Base-by-base conservation (phyloP, 2,113 vertebrate genomes). In the Callaeas wilsoni region DNA sequence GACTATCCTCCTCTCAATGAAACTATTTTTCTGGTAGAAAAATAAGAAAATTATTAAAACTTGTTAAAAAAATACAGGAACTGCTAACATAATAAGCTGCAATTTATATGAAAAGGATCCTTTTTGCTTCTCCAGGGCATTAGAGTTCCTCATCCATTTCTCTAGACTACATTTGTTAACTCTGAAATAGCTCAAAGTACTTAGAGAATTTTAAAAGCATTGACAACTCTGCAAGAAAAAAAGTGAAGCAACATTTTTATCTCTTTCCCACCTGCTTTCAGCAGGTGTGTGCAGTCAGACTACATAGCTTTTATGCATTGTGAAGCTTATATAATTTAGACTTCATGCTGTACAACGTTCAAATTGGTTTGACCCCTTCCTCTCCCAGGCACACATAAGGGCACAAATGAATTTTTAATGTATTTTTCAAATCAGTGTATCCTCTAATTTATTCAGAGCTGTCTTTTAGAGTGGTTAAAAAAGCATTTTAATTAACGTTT, bases 51-150 rank as follows among this genome's bases (percentile, higher is more conserved):
- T 64, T 2, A 96, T 93, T 93, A 96, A 77, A 94, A 96, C 33
- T 77, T 90, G 47, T 29, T 20, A 82, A 93, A 60, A 56, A 25
- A 26, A 32, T 59, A 17, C 47, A 52, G 60, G 95, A 98, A 84
- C 22, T 95, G 74, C 96, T 96, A 91, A 95, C 74, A 95, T 92
- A 95, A 97, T 96, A 96, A 96, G 74, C 68, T 89, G 74, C 5
- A 0, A 91, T 93, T 96, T 93, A 93, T 92, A 89, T 93, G 44
- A 84, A 97, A 97, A 97, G 62, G 60, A 88, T 79, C 41, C 12
- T 39, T 75, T 84, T 83, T 69, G 25, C 85, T 90, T 92, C 93
- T 94, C 81, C 35, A 84, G 44, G 74, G 70, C 65, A 82, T 91
- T 95, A 85, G 23, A 70, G 41, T 39, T 70, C 63, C 64, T 80